phyloP scores from a whole-genome alignment of 2,888 invertebrate genomes.

The Macaria liturata region DNA sequence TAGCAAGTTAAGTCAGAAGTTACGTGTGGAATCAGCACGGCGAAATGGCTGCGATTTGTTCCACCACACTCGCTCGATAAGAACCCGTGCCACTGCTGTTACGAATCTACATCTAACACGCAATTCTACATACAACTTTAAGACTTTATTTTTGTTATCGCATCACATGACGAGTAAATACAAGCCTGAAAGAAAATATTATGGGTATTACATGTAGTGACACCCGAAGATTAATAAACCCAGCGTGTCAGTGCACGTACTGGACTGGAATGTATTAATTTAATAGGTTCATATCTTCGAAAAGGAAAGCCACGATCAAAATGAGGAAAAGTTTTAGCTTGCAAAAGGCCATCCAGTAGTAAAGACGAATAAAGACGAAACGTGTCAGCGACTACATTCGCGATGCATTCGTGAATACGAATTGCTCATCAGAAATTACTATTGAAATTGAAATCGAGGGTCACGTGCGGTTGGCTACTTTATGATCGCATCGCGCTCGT shows the following conservation, averaged over 20 bases:
- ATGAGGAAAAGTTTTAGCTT: neutral
- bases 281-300: neutral
- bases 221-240: too few relatives aligned
- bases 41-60: constrained; percentile 26
- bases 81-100: constrained; percentile 4
- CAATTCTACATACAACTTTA: neutral
- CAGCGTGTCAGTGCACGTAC: neutral
- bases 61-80: constrained; percentile 32
- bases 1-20: too few relatives aligned
- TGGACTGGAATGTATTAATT: neutral
- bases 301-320: constrained; percentile 1
- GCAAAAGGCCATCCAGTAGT: constrained; percentile 10
- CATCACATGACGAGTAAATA: too few relatives aligned
- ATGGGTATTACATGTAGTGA: too few relatives aligned
- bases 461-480: constrained; percentile 43
- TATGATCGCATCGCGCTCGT: constrained; percentile 38
- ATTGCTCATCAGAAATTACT: constrained; percentile 45
- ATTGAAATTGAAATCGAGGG: constrained; percentile 55
- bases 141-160: too few relatives aligned
- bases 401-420: constrained; percentile 43
- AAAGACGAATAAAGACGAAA: constrained; percentile 27
- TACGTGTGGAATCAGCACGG: neutral
- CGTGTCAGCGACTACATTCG: constrained; percentile 28
- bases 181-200: too few relatives aligned
- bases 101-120: constrained; percentile 1